A percentile compares a stretch with the other conserved stretches of the same genome.
phyloP scores from a whole-genome alignment of 2,113 vertebrate species.

The Accipiter virgatus region DNA sequence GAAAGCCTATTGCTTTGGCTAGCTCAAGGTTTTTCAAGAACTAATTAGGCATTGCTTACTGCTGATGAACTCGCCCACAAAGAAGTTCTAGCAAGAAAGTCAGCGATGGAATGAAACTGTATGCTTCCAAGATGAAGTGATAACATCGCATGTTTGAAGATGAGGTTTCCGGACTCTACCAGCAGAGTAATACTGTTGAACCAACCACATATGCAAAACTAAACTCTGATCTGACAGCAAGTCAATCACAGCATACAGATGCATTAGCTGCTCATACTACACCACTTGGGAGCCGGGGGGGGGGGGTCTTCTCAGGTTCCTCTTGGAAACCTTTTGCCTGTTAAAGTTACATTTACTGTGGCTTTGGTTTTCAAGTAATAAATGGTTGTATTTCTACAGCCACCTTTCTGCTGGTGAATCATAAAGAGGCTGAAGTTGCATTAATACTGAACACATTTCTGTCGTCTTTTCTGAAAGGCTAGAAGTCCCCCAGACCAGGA shows the following conservation, averaged over 20 bases:
- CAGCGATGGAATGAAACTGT: neutral
- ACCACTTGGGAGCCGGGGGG: neutral
- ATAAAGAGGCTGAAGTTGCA: neutral
- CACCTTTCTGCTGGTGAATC: neutral
- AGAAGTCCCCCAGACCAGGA: neutral
- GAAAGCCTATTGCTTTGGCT: neutral
- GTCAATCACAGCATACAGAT: neutral
- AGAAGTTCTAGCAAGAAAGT: neutral
- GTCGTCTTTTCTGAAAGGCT: neutral
- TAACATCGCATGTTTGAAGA: neutral
- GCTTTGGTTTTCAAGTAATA: neutral
- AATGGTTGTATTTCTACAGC: neutral
- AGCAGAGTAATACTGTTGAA: neutral
- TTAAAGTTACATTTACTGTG: neutral
- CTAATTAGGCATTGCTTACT: neutral
- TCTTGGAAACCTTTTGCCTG: neutral
- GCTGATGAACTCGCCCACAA: neutral
- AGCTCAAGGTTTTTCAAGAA: neutral
- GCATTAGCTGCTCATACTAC: neutral
- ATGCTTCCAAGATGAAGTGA: neutral
- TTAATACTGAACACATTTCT: neutral
- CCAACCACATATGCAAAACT: neutral
- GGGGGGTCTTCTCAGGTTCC: neutral
- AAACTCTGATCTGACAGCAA: neutral
- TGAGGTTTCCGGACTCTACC: neutral